These are phyloP conservation scores for Ips nitidus DNA, from an alignment of 1,140 invertebrate genomes.

Conservation along the genomic window DNA sequence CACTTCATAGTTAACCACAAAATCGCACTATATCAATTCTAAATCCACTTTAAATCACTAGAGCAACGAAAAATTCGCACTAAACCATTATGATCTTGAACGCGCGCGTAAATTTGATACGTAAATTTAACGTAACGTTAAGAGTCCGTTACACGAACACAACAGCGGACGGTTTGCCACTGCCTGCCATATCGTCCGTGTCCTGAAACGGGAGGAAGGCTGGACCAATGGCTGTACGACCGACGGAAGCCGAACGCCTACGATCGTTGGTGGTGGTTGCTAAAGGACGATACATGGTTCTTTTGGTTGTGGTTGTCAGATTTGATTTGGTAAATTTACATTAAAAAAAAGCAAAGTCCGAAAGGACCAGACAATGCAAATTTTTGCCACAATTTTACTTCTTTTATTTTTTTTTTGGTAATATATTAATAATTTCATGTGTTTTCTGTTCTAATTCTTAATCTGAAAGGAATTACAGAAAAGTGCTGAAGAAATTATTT, in stretches of 20 bases:
- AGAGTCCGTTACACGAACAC: neutral
- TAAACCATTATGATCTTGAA: neutral
- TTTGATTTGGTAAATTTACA: constrained; percentile 4
- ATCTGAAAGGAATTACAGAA: too few species aligned
- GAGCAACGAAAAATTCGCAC: too few species aligned
- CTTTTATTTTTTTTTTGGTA: too few species aligned
- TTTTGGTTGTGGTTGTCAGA: constrained; percentile 17
- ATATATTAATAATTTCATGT: too few species aligned
- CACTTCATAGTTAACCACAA: too few species aligned
- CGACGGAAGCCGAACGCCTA: constrained; percentile 31
- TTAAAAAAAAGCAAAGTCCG: neutral
- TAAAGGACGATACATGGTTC: neutral
- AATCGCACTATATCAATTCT: too few species aligned
- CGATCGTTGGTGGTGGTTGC: constrained; percentile 26
- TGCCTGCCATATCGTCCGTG: constrained; percentile 9
- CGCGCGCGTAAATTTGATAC: neutral
- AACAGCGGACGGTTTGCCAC: constrained; percentile 29
- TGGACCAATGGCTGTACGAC: constrained; percentile 24
- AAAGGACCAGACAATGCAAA: too few species aligned
- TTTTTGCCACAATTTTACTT: too few species aligned
- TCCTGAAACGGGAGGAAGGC: constrained; percentile 24
- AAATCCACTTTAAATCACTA: too few species aligned
- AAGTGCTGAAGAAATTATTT: too few species aligned
- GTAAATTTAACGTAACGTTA: neutral
- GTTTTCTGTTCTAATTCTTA: too few species aligned